phyloP scores from a whole-genome alignment of 2,888 invertebrate genomes.

The Synanthedon formicaeformis region DNA sequence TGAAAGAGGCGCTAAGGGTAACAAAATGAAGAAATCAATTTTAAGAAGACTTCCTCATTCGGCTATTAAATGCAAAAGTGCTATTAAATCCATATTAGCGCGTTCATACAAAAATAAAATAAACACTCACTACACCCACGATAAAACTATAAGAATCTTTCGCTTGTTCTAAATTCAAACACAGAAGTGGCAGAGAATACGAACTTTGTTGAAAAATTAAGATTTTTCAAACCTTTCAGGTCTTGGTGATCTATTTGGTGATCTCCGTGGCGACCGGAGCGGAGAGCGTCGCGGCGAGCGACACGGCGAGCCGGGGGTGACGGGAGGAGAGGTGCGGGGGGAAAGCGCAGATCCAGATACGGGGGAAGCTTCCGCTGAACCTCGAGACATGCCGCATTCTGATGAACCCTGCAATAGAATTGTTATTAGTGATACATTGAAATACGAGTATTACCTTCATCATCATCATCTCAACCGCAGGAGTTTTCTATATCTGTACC shows the following conservation, averaged over 20 bases:
- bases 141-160: no score
- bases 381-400: conserved; percentile 59
- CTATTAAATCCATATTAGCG: no score
- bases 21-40: no score
- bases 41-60: no score
- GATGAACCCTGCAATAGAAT: conserved; percentile 45
- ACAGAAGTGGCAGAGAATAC: neutral
- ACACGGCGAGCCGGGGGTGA: conserved; percentile 54
- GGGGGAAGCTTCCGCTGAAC: conserved; percentile 55
- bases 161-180: neutral
- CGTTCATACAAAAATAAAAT: no score
- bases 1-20: no score
- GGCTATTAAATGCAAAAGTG: no score
- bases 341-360: conserved; percentile 45
- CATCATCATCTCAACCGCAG: no score
- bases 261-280: conserved; percentile 21
- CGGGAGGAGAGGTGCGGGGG: conserved; percentile 49
- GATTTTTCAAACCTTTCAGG: conserved; percentile 34
- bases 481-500: no score
- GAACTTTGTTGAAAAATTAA: neutral
- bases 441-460: no score
- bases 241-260: conserved; percentile 44
- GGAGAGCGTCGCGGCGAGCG: conserved; percentile 52
- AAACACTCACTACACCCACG: no score
- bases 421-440: neutral